phyloP scores from a whole-genome alignment of 1,140 invertebrate genomes.

The Euura saliciscinereae region DNA sequence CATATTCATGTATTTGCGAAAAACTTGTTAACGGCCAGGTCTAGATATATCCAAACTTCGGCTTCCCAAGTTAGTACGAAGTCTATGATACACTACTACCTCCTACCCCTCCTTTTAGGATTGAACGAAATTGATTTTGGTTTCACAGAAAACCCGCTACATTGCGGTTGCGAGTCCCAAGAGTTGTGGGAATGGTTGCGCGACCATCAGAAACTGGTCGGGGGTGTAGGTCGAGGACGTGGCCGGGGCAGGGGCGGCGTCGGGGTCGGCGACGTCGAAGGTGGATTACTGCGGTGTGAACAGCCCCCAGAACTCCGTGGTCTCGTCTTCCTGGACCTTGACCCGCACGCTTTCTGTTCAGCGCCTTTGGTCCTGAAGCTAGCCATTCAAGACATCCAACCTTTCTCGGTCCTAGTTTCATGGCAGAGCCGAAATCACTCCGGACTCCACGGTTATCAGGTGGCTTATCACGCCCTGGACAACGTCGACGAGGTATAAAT shows the following conservation, averaged over 20 bases:
- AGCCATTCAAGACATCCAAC: slow-evolving; percentile 80
- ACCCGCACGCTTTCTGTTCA: slow-evolving; percentile 77
- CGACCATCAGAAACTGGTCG: slow-evolving; percentile 78
- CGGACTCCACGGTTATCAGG: slow-evolving; percentile 77
- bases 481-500: slow-evolving; percentile 60
- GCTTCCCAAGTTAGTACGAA: too few species aligned
- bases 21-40: neutral
- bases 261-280: slow-evolving; percentile 54
- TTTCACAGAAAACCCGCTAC: slow-evolving; percentile 80
- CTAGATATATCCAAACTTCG: too few species aligned
- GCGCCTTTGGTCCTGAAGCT: slow-evolving; percentile 74
- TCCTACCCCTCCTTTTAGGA: too few species aligned
- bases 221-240: slow-evolving; percentile 59
- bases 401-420: slow-evolving; percentile 76
- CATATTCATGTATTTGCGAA: neutral
- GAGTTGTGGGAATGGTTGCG: slow-evolving; percentile 88
- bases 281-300: slow-evolving; percentile 67
- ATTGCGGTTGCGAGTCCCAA: slow-evolving; percentile 83
- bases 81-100: too few species aligned
- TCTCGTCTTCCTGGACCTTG: slow-evolving; percentile 69
- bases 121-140: neutral
- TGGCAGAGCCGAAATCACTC: slow-evolving; percentile 84
- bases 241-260: slow-evolving; percentile 62
- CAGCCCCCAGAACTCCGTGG: slow-evolving; percentile 73
- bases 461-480: slow-evolving; percentile 81